Base-by-base conservation (phyloP, 2,888 invertebrate genomes). In the Orthosia gothica region DNA sequence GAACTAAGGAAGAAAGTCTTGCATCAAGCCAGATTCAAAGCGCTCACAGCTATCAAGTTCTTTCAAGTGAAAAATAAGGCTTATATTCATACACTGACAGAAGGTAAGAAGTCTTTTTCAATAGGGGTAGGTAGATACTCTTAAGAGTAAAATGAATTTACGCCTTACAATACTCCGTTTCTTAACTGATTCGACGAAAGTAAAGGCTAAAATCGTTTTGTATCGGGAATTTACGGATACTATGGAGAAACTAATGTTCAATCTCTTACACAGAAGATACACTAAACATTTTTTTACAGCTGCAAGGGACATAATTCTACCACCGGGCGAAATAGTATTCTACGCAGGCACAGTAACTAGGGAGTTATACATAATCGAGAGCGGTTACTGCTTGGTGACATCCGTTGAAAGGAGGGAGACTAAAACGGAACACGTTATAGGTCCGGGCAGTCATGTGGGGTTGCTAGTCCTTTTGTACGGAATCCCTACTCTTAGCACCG, bases 261-360 rank as follows among this genome's bases (percentile, higher is more conserved):
- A 50, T 26, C 0, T 47, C 9, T 59, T 26, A 16, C 7, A 2
- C 9, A 58, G 16, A 55, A 23, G 26, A 23, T 45, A 15, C 13
- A 81, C 63, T 45, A 57, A 32, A n/a, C 12, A 59, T 58, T 18
- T 72, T 62, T 77, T 90, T 82, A 58, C 84, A 96, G 96, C 92
- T 77, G 95, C 96, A 52, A 92, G 90, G 74, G 95, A 96, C 59
- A 93, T 96, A 70, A 94, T 97, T 55, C 89, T 97, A 23, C 97
- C 97, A 47, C 97, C 97, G 4, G 94, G 95, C 7, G 97, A 97
- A 91, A 95, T 96, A 77, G 95, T 97, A 13, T 96, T 95, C 85
- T 97, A 97, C 83, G 95, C 95, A 7, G 97, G 97, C 12, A 96
- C 96, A 16, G 93, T 96, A 12, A 94, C 96, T 40, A 93, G 97